Conservation (phyloP, 1,140 invertebrate species). For the Paraescarpia echinospica region DNA sequence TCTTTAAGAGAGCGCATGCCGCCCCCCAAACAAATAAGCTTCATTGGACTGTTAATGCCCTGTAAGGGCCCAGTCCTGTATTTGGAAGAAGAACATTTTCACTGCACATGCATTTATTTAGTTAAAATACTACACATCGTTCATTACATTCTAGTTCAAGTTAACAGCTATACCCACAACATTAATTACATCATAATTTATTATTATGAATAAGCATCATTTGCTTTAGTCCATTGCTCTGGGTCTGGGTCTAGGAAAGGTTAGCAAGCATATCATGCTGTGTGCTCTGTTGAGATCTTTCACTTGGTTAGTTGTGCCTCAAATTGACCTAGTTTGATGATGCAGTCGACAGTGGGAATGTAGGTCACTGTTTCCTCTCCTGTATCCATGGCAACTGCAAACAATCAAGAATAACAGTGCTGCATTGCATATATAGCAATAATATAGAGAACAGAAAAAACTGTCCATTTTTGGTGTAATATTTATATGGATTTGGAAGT, state of each 20-base stretch:
- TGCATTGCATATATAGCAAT: background rate
- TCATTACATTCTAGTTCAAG: background rate
- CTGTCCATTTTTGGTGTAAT: too few relatives aligned
- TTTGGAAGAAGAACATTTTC: background rate
- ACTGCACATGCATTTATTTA: background rate
- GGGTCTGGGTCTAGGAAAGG: background rate
- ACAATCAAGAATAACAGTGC: background rate
- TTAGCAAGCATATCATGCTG: background rate
- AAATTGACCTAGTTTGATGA: slow-evolving; percentile 63
- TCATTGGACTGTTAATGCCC: background rate
- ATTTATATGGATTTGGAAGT: too few relatives aligned
- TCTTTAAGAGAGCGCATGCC: too few relatives aligned
- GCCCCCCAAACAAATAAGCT: too few relatives aligned
- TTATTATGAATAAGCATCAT: background rate
- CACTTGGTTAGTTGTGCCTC: background rate
- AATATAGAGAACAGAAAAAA: too few relatives aligned
- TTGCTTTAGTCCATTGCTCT: background rate
- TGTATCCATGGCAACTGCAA: slow-evolving; percentile 43
- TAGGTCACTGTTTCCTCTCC: slow-evolving; percentile 58
- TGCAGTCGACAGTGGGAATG: slow-evolving; percentile 60
- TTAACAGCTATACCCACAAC: too few relatives aligned
- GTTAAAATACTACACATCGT: background rate
- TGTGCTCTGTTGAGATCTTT: background rate
- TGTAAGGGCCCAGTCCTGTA: background rate
- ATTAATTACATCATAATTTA: background rate